phyloP scores from a whole-genome alignment of 1,140 invertebrate species.

The Triops longicaudatus region DNA sequence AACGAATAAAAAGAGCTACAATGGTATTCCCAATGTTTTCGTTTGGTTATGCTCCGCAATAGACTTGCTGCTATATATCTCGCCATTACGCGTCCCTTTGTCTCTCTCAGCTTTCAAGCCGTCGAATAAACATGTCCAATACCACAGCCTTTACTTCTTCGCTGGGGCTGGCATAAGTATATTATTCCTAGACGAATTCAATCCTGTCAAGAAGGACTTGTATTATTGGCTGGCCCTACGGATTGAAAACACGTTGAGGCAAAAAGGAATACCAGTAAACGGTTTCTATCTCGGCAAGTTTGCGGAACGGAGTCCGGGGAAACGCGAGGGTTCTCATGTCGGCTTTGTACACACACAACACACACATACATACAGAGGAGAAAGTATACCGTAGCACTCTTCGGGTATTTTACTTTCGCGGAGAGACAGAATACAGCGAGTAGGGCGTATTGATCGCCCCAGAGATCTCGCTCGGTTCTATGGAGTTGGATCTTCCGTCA shows the following conservation, averaged over 20 bases:
- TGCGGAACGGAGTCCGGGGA: background rate
- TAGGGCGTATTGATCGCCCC: conserved; percentile 12
- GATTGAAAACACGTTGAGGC: too few species aligned
- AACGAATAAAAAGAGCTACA: background rate
- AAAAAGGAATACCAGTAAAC: too few species aligned
- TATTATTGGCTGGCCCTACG: too few species aligned
- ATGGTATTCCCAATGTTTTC: background rate
- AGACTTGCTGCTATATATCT: background rate
- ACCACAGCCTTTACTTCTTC: background rate
- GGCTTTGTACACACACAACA: background rate
- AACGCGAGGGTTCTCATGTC: background rate
- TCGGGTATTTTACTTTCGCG: background rate
- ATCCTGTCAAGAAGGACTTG: background rate
- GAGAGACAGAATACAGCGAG: background rate
- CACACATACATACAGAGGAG: background rate
- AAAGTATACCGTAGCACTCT: conserved; percentile 8
- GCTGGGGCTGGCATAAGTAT: background rate
- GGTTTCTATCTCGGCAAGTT: background rate
- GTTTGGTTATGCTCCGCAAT: background rate
- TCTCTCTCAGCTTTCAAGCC: conserved; percentile 1
- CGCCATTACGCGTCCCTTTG: background rate
- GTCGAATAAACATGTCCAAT: conserved; percentile 12
- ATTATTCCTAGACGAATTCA: background rate
- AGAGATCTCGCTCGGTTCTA: background rate
- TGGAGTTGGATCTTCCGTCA: conserved; percentile 1